Conservation (phyloP, 2,888 invertebrate species). For the Sphecodes monilicornis region DNA sequence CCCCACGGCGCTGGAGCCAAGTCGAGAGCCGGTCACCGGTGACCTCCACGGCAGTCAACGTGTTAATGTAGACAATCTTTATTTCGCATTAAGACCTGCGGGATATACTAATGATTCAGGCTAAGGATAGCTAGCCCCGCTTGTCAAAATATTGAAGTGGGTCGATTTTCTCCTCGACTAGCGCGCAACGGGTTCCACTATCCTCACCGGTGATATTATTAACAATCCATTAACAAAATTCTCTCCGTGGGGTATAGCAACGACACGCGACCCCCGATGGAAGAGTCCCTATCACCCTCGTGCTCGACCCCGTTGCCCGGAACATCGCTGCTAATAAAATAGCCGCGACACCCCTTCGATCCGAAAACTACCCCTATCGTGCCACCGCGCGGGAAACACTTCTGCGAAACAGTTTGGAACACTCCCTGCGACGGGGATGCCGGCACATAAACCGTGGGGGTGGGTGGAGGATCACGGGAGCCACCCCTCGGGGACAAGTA, state of each 20-base stretch:
- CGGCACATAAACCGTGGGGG: conserved; percentile 34
- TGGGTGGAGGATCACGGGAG: conserved; percentile 32
- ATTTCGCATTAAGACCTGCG: background rate
- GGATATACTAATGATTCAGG: background rate
- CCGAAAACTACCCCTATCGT: conserved; percentile 44
- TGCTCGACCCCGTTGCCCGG: background rate
- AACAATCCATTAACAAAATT: conserved; percentile 14
- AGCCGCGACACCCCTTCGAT: conserved; percentile 29
- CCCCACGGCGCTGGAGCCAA: too few species aligned
- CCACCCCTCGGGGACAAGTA: conserved; percentile 70
- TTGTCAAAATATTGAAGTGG: conserved; percentile 15
- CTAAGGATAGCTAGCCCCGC: background rate
- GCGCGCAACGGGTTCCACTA: background rate
- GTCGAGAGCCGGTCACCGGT: too few species aligned
- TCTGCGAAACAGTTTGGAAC: conserved; percentile 34
- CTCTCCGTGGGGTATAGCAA: background rate
- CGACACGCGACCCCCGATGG: background rate
- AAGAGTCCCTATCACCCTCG: background rate
- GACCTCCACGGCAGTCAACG: too few species aligned
- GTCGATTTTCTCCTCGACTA: background rate
- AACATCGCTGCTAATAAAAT: conserved; percentile 34
- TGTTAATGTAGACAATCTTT: background rate
- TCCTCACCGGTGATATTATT: background rate
- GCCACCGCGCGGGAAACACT: conserved; percentile 15
- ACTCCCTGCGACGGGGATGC: conserved; percentile 27